phyloP scores from a whole-genome alignment of 2,888 invertebrate species.

The Caenorhabditis afra region DNA sequence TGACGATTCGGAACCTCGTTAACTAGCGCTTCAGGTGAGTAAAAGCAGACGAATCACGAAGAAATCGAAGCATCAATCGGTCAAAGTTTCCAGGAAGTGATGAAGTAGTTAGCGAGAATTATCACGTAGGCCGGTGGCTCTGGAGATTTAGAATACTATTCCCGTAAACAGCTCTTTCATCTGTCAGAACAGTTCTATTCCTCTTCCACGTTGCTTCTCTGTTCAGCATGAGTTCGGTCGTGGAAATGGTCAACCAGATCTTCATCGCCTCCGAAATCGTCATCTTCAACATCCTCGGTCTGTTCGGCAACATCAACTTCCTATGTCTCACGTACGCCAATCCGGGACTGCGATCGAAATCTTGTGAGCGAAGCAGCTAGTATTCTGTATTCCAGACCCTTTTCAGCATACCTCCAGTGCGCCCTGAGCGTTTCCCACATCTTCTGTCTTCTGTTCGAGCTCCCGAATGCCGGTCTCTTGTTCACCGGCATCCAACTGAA shows the following conservation, averaged over 20 bases:
- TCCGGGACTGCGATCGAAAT: slow-evolving; percentile 26
- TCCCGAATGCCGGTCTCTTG: slow-evolving; percentile 30
- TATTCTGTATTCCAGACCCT: not conserved
- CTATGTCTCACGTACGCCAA: slow-evolving; percentile 29
- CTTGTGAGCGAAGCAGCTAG: slow-evolving; percentile 2
- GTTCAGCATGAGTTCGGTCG: slow-evolving; percentile 13
- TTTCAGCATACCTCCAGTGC: slow-evolving; percentile 43
- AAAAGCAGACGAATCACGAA: too few species aligned
- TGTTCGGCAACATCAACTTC: slow-evolving; percentile 48
- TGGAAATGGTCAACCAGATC: slow-evolving; percentile 26
- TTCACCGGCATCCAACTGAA: slow-evolving; percentile 31
- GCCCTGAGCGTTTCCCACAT: slow-evolving; percentile 38
- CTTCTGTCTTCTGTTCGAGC: slow-evolving; percentile 39
- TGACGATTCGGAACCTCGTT: not conserved
- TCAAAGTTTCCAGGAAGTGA: not conserved
- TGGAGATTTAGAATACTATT: too few species aligned
- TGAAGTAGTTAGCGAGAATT: too few species aligned
- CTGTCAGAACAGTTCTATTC: too few species aligned
- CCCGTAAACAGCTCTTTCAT: too few species aligned
- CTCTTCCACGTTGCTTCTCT: too few species aligned
- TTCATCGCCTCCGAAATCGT: slow-evolving; percentile 41
- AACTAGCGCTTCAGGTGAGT: not conserved
- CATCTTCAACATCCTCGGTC: slow-evolving; percentile 37
- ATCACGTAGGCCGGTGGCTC: too few species aligned
- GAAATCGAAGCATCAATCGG: too few species aligned